Conservation (phyloP, 1,140 invertebrate species). For the Pentalonia nigronervosa region DNA sequence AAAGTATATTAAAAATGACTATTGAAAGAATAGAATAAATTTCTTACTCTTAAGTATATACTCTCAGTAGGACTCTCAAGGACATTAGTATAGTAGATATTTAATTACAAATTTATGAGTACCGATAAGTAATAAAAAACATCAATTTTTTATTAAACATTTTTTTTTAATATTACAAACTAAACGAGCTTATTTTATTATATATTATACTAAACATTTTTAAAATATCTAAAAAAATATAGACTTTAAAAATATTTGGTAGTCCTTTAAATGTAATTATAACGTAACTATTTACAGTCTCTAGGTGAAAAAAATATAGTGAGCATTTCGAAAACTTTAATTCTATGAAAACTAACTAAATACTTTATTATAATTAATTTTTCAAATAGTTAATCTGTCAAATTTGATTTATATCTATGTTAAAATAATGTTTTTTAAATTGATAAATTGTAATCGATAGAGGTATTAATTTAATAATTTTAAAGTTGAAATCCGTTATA, state of each 20-base stretch:
- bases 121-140: neutral
- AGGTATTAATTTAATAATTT: neutral
- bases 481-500: neutral
- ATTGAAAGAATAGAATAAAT: neutral
- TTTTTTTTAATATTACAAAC: neutral
- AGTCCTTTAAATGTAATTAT: neutral
- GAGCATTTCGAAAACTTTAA: neutral
- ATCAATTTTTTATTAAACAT: neutral
- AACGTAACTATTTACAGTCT: neutral
- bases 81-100: neutral
- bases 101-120: neutral
- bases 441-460: neutral
- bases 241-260: neutral
- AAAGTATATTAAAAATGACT: neutral
- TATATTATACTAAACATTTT: neutral
- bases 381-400: neutral
- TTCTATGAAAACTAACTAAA: neutral
- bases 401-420: neutral
- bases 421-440: neutral
- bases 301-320: neutral
- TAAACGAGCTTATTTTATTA: neutral
- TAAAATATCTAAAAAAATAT: neutral
- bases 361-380: neutral
- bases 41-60: neutral
- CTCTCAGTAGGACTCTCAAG: neutral